These are phyloP conservation scores for Scaptomyza graminum DNA, from an alignment of 1,140 invertebrate species.

Conservation along the genomic window DNA sequence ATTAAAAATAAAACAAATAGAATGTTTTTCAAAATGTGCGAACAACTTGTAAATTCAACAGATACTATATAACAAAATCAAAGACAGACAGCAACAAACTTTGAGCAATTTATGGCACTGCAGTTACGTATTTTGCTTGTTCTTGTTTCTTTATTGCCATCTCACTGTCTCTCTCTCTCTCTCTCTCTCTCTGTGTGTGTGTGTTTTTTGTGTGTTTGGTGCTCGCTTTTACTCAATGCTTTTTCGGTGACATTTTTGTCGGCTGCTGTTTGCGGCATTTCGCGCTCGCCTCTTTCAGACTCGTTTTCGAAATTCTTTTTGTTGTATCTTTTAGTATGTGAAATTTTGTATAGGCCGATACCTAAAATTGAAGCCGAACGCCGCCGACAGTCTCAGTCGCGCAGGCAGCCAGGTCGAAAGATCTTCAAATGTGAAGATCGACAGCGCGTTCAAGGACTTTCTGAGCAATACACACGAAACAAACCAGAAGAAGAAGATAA, in stretches of 20 bases:
- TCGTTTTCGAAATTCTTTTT: conserved; percentile 46
- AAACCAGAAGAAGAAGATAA: conserved; percentile 16
- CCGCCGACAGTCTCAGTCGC: neutral
- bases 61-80: conserved; percentile 28
- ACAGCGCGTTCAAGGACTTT: conserved; percentile 48
- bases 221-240: conserved; percentile 30
- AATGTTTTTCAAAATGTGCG: neutral
- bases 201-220: conserved; percentile 11
- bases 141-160: conserved; percentile 18
- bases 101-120: conserved; percentile 39
- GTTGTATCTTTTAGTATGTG: conserved; percentile 35
- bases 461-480: conserved; percentile 24
- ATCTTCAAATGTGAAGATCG: conserved; percentile 42
- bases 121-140: conserved; percentile 39
- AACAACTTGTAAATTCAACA: neutral
- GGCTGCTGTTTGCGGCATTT: conserved; percentile 20
- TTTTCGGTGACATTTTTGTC: conserved; percentile 49
- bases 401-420: conserved; percentile 38
- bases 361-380: conserved; percentile 40
- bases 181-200: neutral
- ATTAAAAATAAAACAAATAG: conserved; percentile 23
- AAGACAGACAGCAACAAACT: conserved; percentile 23
- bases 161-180: neutral
- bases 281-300: conserved; percentile 29
- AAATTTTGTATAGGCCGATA: conserved; percentile 37